A percentile compares a stretch with the other conserved stretches of the same genome.
phyloP scores from a whole-genome alignment of 2,113 vertebrate genomes.

The Machaerirhynchus nigripectus region DNA sequence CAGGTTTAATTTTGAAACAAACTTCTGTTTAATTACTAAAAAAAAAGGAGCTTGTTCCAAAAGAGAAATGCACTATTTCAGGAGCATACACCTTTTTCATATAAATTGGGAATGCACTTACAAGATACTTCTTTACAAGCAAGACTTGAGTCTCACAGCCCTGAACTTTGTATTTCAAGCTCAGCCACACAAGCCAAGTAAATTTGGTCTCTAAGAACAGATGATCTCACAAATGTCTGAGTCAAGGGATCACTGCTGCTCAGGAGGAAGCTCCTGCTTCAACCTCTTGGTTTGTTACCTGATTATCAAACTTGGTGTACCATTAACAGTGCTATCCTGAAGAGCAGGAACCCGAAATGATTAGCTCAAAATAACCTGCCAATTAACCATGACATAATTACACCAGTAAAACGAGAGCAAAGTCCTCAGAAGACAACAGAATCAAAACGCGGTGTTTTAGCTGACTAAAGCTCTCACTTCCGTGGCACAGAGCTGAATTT shows the following conservation, averaged over 20 bases:
- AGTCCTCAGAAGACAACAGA: background rate
- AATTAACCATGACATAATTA: slow-evolving; percentile 33
- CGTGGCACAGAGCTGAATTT: background rate
- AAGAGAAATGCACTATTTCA: background rate
- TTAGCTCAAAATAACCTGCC: slow-evolving; percentile 24
- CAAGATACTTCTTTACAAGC: background rate
- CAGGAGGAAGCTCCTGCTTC: background rate
- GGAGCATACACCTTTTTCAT: background rate
- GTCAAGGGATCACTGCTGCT: background rate
- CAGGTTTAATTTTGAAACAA: background rate
- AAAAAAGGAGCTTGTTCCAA: background rate
- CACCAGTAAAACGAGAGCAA: background rate
- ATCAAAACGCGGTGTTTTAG: rapidly evolving
- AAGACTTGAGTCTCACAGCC: background rate
- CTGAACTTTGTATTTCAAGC: background rate
- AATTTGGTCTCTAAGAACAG: background rate
- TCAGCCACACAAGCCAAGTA: background rate
- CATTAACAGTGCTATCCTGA: background rate
- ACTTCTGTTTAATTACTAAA: background rate
- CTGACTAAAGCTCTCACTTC: background rate
- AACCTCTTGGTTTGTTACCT: background rate
- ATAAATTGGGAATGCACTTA: background rate
- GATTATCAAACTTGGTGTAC: background rate
- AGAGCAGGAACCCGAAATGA: background rate
- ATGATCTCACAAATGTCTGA: background rate